phyloP scores from a whole-genome alignment of 2,888 invertebrate species.

The Syrista parreyssii region DNA sequence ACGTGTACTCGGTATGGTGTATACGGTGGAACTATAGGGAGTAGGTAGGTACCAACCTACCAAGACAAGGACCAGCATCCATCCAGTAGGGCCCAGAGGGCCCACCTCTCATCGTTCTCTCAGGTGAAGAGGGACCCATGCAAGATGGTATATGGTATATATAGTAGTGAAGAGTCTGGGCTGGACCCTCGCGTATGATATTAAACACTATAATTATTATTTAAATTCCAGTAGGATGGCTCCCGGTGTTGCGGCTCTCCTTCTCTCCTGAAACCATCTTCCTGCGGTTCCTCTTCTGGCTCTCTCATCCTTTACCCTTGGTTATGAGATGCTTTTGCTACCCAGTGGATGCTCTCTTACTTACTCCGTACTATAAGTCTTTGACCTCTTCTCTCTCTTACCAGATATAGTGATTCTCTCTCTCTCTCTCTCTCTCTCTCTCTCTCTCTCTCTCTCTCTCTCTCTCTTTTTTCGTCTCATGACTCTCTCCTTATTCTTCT shows the following conservation, averaged over 20 bases:
- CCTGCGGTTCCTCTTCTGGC: neutral
- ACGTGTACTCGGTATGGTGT: too few species aligned
- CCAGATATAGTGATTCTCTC: constrained; percentile 11
- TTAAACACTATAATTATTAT: constrained; percentile 66
- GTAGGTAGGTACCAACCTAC: too few species aligned
- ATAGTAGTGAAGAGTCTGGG: constrained; percentile 25
- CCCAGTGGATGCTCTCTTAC: constrained; percentile 13
- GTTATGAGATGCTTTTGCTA: constrained; percentile 16
- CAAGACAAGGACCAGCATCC: too few species aligned
- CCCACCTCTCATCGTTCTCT: constrained; percentile 8
- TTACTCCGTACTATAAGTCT: constrained; percentile 6
- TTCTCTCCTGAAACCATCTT: constrained; percentile 22
- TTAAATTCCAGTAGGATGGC: constrained; percentile 66
- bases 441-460: constrained; percentile 20
- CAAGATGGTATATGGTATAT: too few species aligned
- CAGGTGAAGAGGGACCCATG: constrained; percentile 14
- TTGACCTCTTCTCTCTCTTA: constrained; percentile 7
- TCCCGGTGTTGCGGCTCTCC: constrained; percentile 61
- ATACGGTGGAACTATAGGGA: too few species aligned
- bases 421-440: neutral
- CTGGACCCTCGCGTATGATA: constrained; percentile 54
- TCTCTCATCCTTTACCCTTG: neutral
- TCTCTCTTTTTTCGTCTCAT: too few species aligned
- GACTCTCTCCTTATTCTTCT: constrained; percentile 23
- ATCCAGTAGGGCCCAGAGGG: too few species aligned